phyloP scores from a whole-genome alignment of 2,888 invertebrate genomes.

The Oscheius sp. region DNA sequence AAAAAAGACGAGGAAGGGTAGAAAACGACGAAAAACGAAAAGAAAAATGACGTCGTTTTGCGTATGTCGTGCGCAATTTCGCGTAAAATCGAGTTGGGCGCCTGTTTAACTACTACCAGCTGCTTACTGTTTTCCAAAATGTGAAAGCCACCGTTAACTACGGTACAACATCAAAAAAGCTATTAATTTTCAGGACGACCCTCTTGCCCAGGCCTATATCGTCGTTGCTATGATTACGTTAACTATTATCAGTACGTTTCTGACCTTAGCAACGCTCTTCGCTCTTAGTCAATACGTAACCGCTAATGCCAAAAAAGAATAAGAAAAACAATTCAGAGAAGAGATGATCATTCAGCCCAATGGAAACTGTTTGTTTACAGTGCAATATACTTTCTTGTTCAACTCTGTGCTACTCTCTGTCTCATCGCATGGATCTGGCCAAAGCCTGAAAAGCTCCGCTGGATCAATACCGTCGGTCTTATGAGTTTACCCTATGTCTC shows the following conservation, averaged over 20 bases:
- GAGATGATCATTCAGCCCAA: background rate
- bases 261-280: background rate
- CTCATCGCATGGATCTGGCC: background rate
- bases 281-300: background rate
- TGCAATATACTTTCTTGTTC: background rate
- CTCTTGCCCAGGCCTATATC: too few relatives aligned
- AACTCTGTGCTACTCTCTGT: background rate
- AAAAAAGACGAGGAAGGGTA: too few relatives aligned
- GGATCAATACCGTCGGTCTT: background rate
- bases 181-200: too few relatives aligned
- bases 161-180: too few relatives aligned
- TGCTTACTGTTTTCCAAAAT: too few relatives aligned
- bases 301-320: background rate
- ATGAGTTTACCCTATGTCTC: constrained; percentile 1
- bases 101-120: too few relatives aligned
- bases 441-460: background rate
- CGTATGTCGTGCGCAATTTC: too few relatives aligned
- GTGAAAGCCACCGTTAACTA: too few relatives aligned
- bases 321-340: background rate
- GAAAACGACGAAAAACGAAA: too few relatives aligned
- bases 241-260: background rate
- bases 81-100: too few relatives aligned
- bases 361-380: background rate
- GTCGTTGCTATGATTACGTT: background rate
- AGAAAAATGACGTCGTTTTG: too few relatives aligned